Evolutionary conservation across 1,140 invertebrate species (phyloP).

Genomic region (Aphelenchoides avenae): DNA sequence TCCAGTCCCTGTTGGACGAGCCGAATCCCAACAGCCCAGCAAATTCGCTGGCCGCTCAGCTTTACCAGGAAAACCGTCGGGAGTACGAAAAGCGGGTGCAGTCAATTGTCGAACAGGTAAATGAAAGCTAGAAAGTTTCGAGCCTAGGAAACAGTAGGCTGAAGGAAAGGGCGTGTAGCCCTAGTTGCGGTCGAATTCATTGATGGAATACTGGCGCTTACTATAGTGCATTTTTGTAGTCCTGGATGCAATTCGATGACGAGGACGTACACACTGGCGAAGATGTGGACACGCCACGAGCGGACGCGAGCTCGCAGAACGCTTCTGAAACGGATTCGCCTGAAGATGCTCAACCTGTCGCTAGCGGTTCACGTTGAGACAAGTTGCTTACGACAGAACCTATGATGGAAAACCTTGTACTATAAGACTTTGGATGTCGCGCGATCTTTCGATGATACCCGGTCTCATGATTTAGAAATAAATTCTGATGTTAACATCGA

Average conservation of each 20-base stretch:
- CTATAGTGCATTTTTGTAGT: conserved; percentile 35
- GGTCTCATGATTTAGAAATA: no score
- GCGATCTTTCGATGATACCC: no score
- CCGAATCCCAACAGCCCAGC: conserved; percentile 90
- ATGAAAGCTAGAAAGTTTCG: background rate
- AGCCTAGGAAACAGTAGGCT: conserved; percentile 1
- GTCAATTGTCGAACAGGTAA: conserved; percentile 81
- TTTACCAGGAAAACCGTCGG: conserved; percentile 66
- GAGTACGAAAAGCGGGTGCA: conserved; percentile 95
- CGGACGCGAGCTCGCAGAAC: no score
- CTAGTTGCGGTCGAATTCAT: background rate
- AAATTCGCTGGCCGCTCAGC: conserved; percentile 88
- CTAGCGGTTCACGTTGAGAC: no score
- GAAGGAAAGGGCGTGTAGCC: background rate
- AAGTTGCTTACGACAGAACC: no score
- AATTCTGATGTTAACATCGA: no score
- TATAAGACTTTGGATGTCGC: no score
- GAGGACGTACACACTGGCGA: conserved; percentile 39
- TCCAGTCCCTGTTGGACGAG: conserved; percentile 67
- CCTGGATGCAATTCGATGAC: conserved; percentile 49
- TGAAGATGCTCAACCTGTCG: no score
- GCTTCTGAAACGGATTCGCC: no score
- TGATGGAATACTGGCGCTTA: background rate
- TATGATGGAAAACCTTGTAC: no score
- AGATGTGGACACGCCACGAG: background rate